Conservation (phyloP, 1,140 invertebrate species). For the Aphelenchoides besseyi region DNA sequence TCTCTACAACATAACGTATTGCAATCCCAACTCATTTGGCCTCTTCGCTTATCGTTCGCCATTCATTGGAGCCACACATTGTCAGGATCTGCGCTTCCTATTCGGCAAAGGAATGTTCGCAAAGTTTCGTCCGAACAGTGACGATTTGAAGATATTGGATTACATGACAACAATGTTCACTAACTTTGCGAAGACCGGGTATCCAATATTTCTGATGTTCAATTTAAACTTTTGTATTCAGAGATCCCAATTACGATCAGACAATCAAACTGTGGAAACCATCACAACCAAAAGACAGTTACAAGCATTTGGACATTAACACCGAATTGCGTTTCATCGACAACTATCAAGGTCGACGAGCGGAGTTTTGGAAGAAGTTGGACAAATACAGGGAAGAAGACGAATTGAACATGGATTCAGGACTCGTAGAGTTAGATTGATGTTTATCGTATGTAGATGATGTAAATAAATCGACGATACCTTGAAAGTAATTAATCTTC, state of each 20-base stretch:
- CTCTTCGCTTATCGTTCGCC: slow-evolving; percentile 45
- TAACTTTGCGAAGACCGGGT: slow-evolving; percentile 49
- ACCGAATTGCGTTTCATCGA: slow-evolving; percentile 25
- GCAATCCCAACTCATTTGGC: slow-evolving; percentile 40
- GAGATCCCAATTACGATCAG: slow-evolving; percentile 12
- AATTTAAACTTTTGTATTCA: slow-evolving; percentile 26
- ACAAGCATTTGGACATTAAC: slow-evolving; percentile 28
- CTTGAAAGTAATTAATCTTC: no score
- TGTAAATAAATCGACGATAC: no score
- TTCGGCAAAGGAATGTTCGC: slow-evolving; percentile 40
- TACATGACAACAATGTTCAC: slow-evolving; percentile 41
- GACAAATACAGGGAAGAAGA: slow-evolving; percentile 1
- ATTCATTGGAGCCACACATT: slow-evolving; percentile 44
- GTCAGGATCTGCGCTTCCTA: slow-evolving; percentile 39
- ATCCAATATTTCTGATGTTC: neutral
- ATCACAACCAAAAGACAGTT: slow-evolving; percentile 29
- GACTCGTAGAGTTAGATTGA: neutral
- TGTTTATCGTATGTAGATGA: no score
- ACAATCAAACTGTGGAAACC: slow-evolving; percentile 27
- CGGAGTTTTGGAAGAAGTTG: slow-evolving; percentile 35
- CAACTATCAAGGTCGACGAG: slow-evolving; percentile 36
- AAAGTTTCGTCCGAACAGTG: slow-evolving; percentile 41
- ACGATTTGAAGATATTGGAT: slow-evolving; percentile 36
- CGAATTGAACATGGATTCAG: neutral
- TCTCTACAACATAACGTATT: slow-evolving; percentile 46